Evolutionary conservation across 2,113 vertebrate genomes (phyloP), one percentile per base, ranked within the genome.

Genomic region (Boulengeromyrus knoepffleri): DNA sequence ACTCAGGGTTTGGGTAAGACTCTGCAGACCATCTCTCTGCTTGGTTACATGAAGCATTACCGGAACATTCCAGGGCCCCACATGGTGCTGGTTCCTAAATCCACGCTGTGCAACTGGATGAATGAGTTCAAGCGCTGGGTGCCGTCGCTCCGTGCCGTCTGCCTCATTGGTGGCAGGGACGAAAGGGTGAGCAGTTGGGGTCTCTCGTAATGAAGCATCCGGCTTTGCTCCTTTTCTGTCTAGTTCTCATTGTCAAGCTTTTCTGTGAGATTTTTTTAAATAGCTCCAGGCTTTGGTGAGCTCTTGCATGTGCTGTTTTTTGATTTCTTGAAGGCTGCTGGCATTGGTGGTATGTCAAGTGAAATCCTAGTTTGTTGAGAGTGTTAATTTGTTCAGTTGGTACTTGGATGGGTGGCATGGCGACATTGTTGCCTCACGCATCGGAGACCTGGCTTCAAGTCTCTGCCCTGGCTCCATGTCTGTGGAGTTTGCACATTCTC

Each of bases 41-140:
- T 99, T 93, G 99, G 99, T 2, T 99, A 99, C 90, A 99, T 99
- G 99, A 99, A 99, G 94, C 98, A 99, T 94, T 99, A 99, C 95
- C 98, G 98, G 94, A 99, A 97, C 92, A 99, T 99, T 93, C 98
- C 97, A 19, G 99, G 99, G n/a, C 98, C 98, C 91, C 99, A 99
- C 93, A 99, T 99, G 99, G 98, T 99, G 83, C 96, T 99, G 93
- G 99, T 99, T 92, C 99, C 99, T 8, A 99, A 99, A 92, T 99
- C 98, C 92, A 99, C 99, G n/a, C 96, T 99, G 45, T 99, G 99
- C 93, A 99, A 99, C 95, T 99, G 99, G 99, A 99, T 99, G 99
- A 98, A 97, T 85, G 98, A 99, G 92, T 99, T 99, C 93, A 99
- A 99, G 94, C 96, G 98, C 96, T 99, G 99, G 99, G 98, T 99